Conservation (phyloP, 1,140 invertebrate species). For the Dendrolimus kikuchii region DNA sequence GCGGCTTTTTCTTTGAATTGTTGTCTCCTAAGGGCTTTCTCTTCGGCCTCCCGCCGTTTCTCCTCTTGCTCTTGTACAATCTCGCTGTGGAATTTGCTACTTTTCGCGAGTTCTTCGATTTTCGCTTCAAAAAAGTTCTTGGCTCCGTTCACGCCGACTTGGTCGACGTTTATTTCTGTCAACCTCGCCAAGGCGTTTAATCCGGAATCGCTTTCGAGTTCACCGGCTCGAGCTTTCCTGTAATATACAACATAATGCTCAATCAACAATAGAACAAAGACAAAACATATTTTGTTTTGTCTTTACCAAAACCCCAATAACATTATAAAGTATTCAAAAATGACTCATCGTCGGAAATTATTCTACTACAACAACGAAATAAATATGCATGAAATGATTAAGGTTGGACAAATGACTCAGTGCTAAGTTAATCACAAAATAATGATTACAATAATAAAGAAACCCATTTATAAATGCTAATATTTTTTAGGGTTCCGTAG, state of each 20-base stretch:
- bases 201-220: slow-evolving; percentile 86
- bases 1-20: slow-evolving; percentile 89
- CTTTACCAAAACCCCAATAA: no score
- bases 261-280: no score
- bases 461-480: no score
- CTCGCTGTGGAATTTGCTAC: slow-evolving; percentile 90
- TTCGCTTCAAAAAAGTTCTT: slow-evolving; percentile 95
- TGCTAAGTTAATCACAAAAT: no score
- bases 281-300: no score
- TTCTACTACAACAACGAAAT: no score
- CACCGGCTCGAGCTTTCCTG: slow-evolving; percentile 87
- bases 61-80: slow-evolving; percentile 91
- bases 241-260: slow-evolving; percentile 11
- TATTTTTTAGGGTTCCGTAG: no score
- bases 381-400: no score
- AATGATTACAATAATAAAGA: no score
- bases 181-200: slow-evolving; percentile 86
- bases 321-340: no score
- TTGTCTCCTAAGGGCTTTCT: slow-evolving; percentile 81
- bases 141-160: slow-evolving; percentile 90
- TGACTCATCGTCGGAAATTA: no score
- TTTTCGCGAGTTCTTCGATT: slow-evolving; percentile 86
- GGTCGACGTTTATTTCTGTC: slow-evolving; percentile 90
- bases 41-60: slow-evolving; percentile 83
- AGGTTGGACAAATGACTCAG: no score